Evolutionary conservation across 2,113 vertebrate genomes (phyloP).

Genomic region (Romanogobio albipinnatus): DNA sequence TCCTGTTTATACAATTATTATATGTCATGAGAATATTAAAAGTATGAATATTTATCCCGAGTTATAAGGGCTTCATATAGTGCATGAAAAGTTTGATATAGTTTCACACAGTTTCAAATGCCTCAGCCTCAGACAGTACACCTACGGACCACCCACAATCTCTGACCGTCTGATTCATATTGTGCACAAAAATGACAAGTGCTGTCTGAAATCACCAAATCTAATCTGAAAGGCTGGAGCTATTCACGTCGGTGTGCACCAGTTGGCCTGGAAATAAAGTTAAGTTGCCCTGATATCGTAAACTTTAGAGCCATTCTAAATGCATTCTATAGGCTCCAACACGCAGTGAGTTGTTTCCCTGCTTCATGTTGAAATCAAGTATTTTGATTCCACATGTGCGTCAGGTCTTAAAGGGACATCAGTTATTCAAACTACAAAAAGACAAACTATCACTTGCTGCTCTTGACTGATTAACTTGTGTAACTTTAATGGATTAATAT

Average conservation of each 20-base stretch:
- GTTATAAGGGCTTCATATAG: background rate
- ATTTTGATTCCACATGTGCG: no score
- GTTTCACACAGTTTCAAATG: background rate
- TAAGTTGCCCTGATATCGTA: background rate
- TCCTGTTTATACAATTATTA: background rate
- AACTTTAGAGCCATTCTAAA: no score
- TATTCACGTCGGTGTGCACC: background rate
- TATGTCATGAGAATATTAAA: background rate
- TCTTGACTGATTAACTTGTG: no score
- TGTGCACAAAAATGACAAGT: constrained; percentile 7
- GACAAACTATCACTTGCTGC: no score
- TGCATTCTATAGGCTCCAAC: no score
- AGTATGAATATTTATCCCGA: background rate
- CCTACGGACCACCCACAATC: background rate
- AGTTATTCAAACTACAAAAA: no score
- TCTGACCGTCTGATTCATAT: constrained; percentile 10
- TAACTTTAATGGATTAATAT: no score
- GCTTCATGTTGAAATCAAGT: no score
- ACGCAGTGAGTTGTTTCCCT: no score
- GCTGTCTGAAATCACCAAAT: constrained; percentile 17
- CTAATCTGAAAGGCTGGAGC: background rate
- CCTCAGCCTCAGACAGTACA: background rate
- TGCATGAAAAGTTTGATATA: background rate
- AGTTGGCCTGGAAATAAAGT: background rate
- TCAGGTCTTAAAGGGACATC: no score